phyloP scores from a whole-genome alignment of 2,797 vertebrate species.

The Dromococcyx pavoninus region DNA sequence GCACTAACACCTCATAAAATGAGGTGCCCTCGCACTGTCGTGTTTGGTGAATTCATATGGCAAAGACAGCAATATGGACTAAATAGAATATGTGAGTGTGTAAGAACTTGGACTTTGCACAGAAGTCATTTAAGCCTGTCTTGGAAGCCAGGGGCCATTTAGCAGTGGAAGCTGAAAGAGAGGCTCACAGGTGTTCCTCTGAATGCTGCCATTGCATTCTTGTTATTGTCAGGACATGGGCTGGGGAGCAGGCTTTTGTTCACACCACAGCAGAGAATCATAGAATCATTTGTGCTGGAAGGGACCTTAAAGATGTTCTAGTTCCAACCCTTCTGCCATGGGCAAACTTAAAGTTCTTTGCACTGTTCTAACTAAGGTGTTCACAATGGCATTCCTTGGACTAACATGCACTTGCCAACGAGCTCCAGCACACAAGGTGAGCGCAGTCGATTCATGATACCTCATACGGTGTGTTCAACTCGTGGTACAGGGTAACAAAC shows the following conservation, averaged over 20 bases:
- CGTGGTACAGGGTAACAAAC: background rate
- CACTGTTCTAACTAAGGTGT: fast-evolving
- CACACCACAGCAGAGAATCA: background rate
- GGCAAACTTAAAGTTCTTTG: background rate
- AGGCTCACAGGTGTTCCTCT: background rate
- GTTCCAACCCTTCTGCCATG: too few relatives aligned
- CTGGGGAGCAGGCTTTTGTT: background rate
- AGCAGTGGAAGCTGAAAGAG: background rate
- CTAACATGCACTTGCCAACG: fast-evolving
- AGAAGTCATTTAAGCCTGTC: background rate
- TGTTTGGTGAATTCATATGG: background rate
- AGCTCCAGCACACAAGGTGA: background rate
- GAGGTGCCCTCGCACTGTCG: background rate
- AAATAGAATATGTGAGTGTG: background rate
- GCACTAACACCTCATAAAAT: background rate
- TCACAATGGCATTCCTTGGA: fast-evolving
- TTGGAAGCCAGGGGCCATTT: background rate
- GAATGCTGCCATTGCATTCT: background rate
- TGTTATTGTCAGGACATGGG: fast-evolving
- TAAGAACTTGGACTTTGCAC: background rate
- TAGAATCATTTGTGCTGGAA: too few relatives aligned
- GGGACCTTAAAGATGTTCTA: too few relatives aligned
- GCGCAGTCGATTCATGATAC: fast-evolving
- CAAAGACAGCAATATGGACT: fast-evolving
- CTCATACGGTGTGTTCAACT: fast-evolving